Evolutionary conservation across 2,797 vertebrate genomes (phyloP).

Genomic region (Clarias platycephalus): DNA sequence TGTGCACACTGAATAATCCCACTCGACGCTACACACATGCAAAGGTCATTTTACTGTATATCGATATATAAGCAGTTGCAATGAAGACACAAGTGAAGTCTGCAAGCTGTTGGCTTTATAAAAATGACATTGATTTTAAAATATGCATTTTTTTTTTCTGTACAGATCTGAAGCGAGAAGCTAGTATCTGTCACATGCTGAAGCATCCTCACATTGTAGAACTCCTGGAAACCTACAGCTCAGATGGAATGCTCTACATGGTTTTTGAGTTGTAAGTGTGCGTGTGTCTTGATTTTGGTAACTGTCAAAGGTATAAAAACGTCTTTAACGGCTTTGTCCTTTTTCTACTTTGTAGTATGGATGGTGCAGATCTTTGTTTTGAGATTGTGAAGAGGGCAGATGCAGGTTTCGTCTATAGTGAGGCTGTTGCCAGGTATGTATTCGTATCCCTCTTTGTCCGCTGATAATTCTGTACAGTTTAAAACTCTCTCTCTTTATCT

Average conservation of each 20-base stretch:
- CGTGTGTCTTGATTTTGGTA: not conserved
- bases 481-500: conserved; percentile 3
- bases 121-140: not conserved
- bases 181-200: conserved; percentile 99
- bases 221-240: conserved; percentile 97
- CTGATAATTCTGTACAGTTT: not conserved
- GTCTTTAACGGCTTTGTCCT: not conserved
- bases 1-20: conserved; percentile 5
- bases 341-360: conserved; percentile 79
- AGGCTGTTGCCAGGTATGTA: conserved; percentile 93
- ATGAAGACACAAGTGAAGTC: not conserved
- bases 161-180: conserved; percentile 97
- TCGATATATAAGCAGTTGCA: not conserved
- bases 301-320: not conserved
- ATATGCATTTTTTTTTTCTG: conserved; percentile 7
- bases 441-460: not conserved
- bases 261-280: conserved; percentile 98
- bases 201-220: conserved; percentile 99
- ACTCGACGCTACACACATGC: not conserved
- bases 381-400: conserved; percentile 98
- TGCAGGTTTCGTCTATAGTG: conserved; percentile 97
- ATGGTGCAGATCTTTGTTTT: conserved; percentile 96
- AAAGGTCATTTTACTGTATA: not conserved
- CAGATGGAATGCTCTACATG: conserved; percentile 99
- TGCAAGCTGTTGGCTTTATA: not conserved